Base-by-base conservation (phyloP, 2,797 vertebrate genomes). In the Lacerta viridis region DNA sequence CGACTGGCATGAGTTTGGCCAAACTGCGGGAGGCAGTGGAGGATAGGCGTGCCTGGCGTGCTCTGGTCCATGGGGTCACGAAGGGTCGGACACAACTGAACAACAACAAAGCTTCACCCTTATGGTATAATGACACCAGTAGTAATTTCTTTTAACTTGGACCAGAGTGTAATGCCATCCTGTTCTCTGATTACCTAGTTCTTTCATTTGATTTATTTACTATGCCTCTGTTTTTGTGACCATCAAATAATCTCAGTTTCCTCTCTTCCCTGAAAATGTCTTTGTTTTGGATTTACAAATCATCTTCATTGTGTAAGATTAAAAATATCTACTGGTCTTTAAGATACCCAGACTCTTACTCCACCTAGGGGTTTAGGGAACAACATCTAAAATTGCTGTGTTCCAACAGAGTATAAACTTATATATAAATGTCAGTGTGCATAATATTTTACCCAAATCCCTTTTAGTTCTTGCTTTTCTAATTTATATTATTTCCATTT, bases 271-370 rank as follows among this genome's bases (percentile, higher is more conserved):
- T 86, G 72, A 89, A 93, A 88, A 25, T 84, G 29, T 87, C 66
- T 80, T 92, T 91, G 43, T 78, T 87, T 92, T 87, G 78, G 59
- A 71, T 92, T 93, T 90, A 50, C 88, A 92, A 87, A 83, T 46
- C 81, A 55, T 72, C 72, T 92, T 77, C 88, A 88, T 59, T 68
- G 72, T 88, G 43, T 1, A 1, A 87, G 85, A 89, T 80, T 92
- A 89, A 93, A 92, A 88, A 90, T n/a, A 84, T 90, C 46, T 66
- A 23, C 33, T 33, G 33, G 33, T 33, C 33, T 88, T 78, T 80
- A 87, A 92, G 92, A 39, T 89, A 79, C 29, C 61, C 29, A 90
- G 84, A 61, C 89, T 93, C 91, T 93, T 92, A 94, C 88, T 94
- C 90, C 87, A 92, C 87, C 90, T 93, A 93, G 90, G 87, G 89